Evolutionary conservation across 2,113 vertebrate species (phyloP), one percentile per base, ranked within the genome.

Genomic region (Anas platyrhynchos): DNA sequence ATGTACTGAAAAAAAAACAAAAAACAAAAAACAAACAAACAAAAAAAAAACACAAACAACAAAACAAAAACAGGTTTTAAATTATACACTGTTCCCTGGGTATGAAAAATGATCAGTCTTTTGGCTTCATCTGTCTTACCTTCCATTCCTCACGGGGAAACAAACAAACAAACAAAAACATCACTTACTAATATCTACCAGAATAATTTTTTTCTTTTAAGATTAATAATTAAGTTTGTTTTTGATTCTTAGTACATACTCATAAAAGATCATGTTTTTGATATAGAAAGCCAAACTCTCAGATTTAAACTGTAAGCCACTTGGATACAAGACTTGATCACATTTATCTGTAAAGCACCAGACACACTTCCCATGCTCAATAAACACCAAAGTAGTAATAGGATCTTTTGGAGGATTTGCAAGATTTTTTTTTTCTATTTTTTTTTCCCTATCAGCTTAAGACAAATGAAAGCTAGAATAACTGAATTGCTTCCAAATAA

Each of bases 271-370:
- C 23, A 58, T 23, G 26, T 22, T 61, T 34, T 68, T 75, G 43
- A 86, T 88, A 88, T 5, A 78, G 25, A 69, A 90, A 90, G 5
- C 14, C 68, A 83, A 36, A 18, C 23, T 88, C 66, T n/a, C 8
- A 75, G 38, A 73, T 93, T 84, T 88, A 84, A 92, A 86, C 56
- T 84, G 11, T n/a, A 84, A 83, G 31, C 18, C 84, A 21, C 48
- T 84, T 84, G 62, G 55, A 88, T 83, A 21, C 83, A 82, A 75
- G 21, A 86, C 80, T 2, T 58, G 48, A 54, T 82, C 46, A 43
- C 16, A 65, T 79, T 95, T 96, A 94, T 95, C 94, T 92, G 36
- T 54, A 96, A 96, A 91, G 80, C 48, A 73, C 56, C 88, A 96
- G 88, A 83, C 14, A 58, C 23, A 54, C 5, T 67, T 92, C 48